Evolutionary conservation across 2,113 vertebrate species (phyloP), one percentile per base, ranked within the genome.

Genomic region (Tyto alba): DNA sequence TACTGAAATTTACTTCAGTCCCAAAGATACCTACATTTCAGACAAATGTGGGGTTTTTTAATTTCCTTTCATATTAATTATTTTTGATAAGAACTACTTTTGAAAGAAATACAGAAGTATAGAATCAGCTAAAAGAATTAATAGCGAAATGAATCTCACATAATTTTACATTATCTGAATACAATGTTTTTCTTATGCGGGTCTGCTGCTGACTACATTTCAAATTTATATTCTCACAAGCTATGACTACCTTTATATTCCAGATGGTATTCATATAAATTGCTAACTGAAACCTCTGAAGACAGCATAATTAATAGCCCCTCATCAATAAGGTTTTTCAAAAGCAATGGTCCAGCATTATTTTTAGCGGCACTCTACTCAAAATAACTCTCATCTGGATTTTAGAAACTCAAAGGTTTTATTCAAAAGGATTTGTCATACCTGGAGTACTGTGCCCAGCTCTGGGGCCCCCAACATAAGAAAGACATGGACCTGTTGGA

Each of bases 11-110:
- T n/a, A 59, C 12, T 89, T 93, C 38, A 52, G 34, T 68, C 66
- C 43, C 11, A 68, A 85, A 71, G 40, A n/a, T 57, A 74, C 17
- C 12, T 60, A 48, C 20, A 48, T 66, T 55, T 74, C 47, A 91
- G 68, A 45, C 15, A 78, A 69, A 62, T 10, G 3, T 18, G 14
- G 4, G 1, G 0, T 0, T 8, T 1, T 40, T 87, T 16, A 18
- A 90, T 87, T 94, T 93, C 47, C 50, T 74, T 91, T 95, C 9
- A 27, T 20, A 43, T 14, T 3, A 75, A 50, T 62, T 63, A n/a
- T 72, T 91, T 90, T 87, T 45, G 0, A 78, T 69, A 91, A 75
- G 17, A 75, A 59, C 29, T 78, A 30, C 8, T 85, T 85, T 56
- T 60, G 23, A 88, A 91, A 83, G 23, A 57, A 67, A 66, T 40